phyloP scores from a whole-genome alignment of 2,888 invertebrate species.

The Ormyrus labotus region DNA sequence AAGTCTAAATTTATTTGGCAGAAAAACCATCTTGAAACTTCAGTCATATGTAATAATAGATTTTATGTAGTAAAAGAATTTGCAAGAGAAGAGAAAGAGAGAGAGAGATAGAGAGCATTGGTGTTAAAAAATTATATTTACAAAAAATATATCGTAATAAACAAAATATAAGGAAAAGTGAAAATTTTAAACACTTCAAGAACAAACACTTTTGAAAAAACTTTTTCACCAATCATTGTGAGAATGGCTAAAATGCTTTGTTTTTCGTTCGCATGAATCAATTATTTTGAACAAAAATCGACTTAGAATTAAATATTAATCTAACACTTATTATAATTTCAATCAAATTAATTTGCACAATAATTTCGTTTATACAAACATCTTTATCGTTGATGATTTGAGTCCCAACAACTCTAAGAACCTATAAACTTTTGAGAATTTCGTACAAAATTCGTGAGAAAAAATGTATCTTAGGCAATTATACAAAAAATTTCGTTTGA shows the following conservation, averaged over 20 bases:
- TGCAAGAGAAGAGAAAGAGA: slow-evolving; percentile 12
- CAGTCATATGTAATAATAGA: slow-evolving; percentile 24
- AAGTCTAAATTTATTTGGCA: slow-evolving; percentile 26
- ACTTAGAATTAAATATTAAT: slow-evolving; percentile 24
- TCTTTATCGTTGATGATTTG: slow-evolving; percentile 25
- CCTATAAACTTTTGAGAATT: slow-evolving; percentile 14
- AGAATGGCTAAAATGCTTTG: not conserved
- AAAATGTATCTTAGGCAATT: slow-evolving; percentile 22
- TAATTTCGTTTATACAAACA: slow-evolving; percentile 32
- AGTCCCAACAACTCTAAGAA: slow-evolving; percentile 32
- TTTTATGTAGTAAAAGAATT: slow-evolving; percentile 18
- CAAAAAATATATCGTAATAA: slow-evolving; percentile 12
- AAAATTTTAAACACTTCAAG: slow-evolving; percentile 1
- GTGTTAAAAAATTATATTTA: slow-evolving; percentile 38
- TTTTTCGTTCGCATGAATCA: not conserved
- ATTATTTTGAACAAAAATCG: slow-evolving; percentile 7
- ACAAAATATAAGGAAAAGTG: slow-evolving; percentile 14
- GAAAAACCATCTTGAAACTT: slow-evolving; percentile 37
- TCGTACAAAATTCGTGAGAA: slow-evolving; percentile 42
- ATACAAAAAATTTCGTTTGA: slow-evolving; percentile 40
- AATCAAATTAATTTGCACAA: slow-evolving; percentile 41
- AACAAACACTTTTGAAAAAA: slow-evolving; percentile 25
- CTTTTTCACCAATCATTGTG: slow-evolving; percentile 4
- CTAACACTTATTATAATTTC: slow-evolving; percentile 24
- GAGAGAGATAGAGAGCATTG: not conserved